Evolutionary conservation across 2,113 vertebrate species (phyloP).

Genomic region (Rhegmatorhina hoffmannsi): DNA sequence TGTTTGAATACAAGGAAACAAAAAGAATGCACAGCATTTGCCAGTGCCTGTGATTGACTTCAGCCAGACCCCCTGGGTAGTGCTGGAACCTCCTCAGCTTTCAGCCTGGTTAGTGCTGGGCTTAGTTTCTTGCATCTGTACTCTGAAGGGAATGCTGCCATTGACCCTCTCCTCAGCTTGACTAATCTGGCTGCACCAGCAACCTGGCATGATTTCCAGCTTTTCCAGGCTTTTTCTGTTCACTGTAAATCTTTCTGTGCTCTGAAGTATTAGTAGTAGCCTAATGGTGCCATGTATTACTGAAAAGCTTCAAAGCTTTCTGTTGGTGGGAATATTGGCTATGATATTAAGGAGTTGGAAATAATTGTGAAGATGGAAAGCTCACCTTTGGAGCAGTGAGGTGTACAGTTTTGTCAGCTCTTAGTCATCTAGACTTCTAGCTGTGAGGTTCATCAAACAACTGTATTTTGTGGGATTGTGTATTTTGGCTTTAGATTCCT

Average conservation of each 20-base stretch:
- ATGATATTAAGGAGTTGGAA: neutral
- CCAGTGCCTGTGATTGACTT: neutral
- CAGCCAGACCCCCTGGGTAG: neutral
- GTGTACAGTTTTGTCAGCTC: neutral
- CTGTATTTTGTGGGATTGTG: neutral
- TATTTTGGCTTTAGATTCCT: neutral
- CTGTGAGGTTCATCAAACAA: neutral
- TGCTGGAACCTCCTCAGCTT: neutral
- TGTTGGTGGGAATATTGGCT: neutral
- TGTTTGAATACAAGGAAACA: neutral
- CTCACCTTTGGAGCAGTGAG: neutral
- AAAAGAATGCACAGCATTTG: neutral
- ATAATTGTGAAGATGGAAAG: neutral
- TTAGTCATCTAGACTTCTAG: neutral
- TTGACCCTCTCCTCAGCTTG: rapidly evolving
- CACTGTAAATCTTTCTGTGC: neutral
- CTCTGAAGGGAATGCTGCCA: neutral
- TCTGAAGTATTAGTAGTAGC: neutral
- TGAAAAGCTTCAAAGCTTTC: neutral
- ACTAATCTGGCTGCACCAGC: neutral
- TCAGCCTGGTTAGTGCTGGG: neutral
- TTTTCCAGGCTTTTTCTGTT: neutral
- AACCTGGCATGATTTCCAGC: neutral
- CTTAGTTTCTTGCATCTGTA: neutral
- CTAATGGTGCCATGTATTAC: neutral